Percentiles rank a stretch among this genome's conserved stretches.
Evolutionary conservation across 2,797 vertebrate genomes (phyloP).

Genomic region (Catamblyrhynchus diadema): DNA sequence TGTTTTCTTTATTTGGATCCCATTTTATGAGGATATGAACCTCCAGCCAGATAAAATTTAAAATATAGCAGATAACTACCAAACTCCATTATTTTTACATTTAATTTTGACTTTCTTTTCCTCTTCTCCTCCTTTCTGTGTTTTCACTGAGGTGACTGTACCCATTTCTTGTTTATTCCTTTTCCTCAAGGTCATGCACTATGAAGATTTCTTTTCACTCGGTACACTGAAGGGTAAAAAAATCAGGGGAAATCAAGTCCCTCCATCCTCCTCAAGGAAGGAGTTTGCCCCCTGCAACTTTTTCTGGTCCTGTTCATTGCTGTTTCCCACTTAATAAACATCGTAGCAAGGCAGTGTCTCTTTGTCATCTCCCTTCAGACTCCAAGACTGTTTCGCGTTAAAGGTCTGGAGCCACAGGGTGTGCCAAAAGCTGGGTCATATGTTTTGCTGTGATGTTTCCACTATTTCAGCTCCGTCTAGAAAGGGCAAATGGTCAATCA

Average conservation of each 20-base stretch:
- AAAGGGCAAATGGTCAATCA: slow-evolving; percentile 59
- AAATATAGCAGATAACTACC: background rate
- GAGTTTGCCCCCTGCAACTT: background rate
- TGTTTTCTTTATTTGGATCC: background rate
- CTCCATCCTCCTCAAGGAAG: background rate
- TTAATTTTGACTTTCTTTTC: background rate
- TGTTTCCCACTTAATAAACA: background rate
- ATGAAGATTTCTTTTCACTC: background rate
- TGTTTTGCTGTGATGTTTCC: slow-evolving; percentile 28
- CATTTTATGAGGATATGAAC: background rate
- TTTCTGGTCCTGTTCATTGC: background rate
- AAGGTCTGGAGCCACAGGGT: slow-evolving; percentile 28
- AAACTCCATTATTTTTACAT: background rate
- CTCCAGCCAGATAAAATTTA: background rate
- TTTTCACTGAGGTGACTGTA: background rate
- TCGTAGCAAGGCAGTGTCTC: background rate
- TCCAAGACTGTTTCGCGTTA: background rate
- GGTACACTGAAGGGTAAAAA: background rate
- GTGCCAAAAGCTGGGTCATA: slow-evolving; percentile 41
- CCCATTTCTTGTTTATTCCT: background rate
- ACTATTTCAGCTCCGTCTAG: slow-evolving; percentile 47
- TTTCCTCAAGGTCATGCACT: background rate
- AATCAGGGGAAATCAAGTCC: background rate
- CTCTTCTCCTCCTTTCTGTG: background rate
- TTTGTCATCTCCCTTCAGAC: background rate